Percentiles rank a stretch among this genome's conserved stretches.
Evolutionary conservation across 2,113 vertebrate species (phyloP).

Genomic region (Microcebus griseorufus): DNA sequence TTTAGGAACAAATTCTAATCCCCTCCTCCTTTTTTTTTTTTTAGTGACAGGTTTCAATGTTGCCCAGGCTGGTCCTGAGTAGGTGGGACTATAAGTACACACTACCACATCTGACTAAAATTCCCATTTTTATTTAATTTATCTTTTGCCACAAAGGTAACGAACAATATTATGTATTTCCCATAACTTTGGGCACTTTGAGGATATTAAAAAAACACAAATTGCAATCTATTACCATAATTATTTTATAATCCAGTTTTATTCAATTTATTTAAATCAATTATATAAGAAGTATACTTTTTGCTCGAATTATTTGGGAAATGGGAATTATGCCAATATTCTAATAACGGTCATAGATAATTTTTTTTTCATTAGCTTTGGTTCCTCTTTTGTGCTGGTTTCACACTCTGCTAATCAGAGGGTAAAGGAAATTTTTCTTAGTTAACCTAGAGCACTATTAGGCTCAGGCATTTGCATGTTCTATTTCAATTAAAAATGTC

Average conservation of each 20-base stretch:
- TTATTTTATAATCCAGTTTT: conserved; percentile 15
- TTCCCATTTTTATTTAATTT: not conserved
- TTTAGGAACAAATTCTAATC: not conserved
- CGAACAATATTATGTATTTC: not conserved
- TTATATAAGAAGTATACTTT: not conserved
- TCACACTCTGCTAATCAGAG: not conserved
- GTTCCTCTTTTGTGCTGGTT: not conserved
- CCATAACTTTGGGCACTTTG: not conserved
- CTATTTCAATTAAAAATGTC: not conserved
- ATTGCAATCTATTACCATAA: not conserved
- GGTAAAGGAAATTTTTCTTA: not conserved
- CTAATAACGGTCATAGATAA: not conserved
- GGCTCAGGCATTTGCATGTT: not conserved
- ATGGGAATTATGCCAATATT: not conserved
- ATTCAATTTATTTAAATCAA: not conserved
- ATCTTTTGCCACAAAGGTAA: not conserved
- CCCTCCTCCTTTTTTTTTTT: too few species aligned
- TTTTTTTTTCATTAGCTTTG: not conserved
- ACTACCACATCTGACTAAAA: too few species aligned
- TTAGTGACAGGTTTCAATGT: too few species aligned
- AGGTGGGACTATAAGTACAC: too few species aligned
- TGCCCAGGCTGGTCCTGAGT: too few species aligned
- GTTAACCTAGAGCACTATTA: not conserved
- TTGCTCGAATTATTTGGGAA: not conserved
- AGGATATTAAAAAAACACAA: not conserved